Conservation (phyloP, 2,888 invertebrate genomes). For the Caenorhabditis doughertyi region DNA sequence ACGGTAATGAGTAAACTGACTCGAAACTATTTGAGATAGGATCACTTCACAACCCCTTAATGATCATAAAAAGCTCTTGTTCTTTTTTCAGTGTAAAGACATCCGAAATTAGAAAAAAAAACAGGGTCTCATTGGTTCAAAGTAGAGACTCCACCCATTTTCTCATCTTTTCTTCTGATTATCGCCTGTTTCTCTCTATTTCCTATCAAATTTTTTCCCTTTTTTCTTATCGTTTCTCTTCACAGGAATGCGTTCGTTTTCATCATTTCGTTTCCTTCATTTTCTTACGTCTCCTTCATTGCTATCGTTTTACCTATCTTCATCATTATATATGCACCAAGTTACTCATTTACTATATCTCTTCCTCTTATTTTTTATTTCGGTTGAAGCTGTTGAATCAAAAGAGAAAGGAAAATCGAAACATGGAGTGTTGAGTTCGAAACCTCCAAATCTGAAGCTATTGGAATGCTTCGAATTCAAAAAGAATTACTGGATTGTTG, state of each 20-base stretch:
- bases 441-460: constrained; percentile 58
- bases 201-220: not conserved
- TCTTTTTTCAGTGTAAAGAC: too few relatives aligned
- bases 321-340: constrained; percentile 21
- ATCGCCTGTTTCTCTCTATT: constrained; percentile 24
- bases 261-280: not conserved
- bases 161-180: not conserved
- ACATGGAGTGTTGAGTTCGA: not conserved
- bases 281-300: constrained; percentile 4
- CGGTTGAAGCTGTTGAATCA: not conserved
- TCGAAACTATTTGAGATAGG: too few relatives aligned
- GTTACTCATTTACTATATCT: not conserved
- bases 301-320: not conserved
- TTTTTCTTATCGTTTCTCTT: constrained; percentile 2
- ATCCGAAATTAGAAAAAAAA: too few relatives aligned
- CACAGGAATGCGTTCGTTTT: constrained; percentile 39
- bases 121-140: not conserved
- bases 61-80: too few relatives aligned
- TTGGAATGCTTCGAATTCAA: constrained; percentile 68
- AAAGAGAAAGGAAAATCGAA: not conserved
- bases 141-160: constrained; percentile 9
- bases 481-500: constrained; percentile 68
- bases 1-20: too few relatives aligned
- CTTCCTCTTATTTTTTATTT: not conserved
- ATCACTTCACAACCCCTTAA: too few relatives aligned